A percentile compares a stretch with the other conserved stretches of the same genome.
phyloP scores from a whole-genome alignment of 2,888 invertebrate genomes.

The Elgonia sp. region DNA sequence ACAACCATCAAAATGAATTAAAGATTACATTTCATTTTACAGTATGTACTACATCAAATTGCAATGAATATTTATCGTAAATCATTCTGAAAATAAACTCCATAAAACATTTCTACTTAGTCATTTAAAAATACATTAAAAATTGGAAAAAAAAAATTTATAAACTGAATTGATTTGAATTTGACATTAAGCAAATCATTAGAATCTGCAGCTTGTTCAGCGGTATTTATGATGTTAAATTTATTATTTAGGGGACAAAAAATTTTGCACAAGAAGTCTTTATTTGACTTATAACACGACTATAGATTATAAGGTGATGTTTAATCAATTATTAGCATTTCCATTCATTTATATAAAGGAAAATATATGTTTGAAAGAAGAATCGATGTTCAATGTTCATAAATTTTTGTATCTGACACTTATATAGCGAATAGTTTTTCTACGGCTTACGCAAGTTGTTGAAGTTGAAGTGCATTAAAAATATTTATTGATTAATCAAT shows the following conservation, averaged over 20 bases:
- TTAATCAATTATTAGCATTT: slow-evolving; percentile 45
- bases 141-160: too few species aligned
- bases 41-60: neutral
- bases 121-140: too few species aligned
- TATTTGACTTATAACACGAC: slow-evolving; percentile 10
- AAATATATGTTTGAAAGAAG: slow-evolving; percentile 28
- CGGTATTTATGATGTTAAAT: neutral
- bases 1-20: neutral
- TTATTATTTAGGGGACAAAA: neutral
- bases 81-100: too few species aligned
- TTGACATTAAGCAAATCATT: too few species aligned
- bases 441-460: slow-evolving; percentile 15
- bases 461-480: slow-evolving; percentile 21
- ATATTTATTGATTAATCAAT: slow-evolving; percentile 35
- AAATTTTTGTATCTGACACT: slow-evolving; percentile 34
- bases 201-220: too few species aligned
- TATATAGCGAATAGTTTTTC: slow-evolving; percentile 21
- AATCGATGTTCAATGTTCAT: slow-evolving; percentile 16
- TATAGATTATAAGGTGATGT: slow-evolving; percentile 35
- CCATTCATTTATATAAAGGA: slow-evolving; percentile 24
- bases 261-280: neutral
- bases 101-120: too few species aligned
- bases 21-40: slow-evolving; percentile 7
- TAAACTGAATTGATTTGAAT: too few species aligned
- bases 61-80: neutral